Conservation (phyloP, 2,113 vertebrate genomes). For the Coracopsis vasa region DNA sequence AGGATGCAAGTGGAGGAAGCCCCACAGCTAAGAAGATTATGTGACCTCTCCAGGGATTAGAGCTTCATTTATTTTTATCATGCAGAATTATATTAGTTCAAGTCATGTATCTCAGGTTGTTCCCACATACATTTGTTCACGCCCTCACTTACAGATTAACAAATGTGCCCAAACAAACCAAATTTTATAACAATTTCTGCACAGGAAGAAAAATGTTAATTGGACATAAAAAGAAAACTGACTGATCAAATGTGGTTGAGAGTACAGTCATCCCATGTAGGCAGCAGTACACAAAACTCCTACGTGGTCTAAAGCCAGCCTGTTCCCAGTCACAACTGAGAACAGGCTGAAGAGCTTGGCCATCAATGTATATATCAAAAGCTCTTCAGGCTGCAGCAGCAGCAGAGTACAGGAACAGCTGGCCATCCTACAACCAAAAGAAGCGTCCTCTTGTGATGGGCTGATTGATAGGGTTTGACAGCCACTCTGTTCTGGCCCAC, state of each 20-base stretch:
- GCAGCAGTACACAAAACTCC: background rate
- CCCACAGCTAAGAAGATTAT: background rate
- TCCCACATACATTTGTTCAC: background rate
- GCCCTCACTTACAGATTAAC: background rate
- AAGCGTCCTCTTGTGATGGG: background rate
- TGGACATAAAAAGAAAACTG: background rate
- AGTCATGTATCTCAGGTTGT: rapidly evolving
- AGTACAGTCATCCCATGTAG: background rate
- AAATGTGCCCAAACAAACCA: background rate
- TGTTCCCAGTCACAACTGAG: background rate
- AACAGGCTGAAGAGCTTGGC: background rate
- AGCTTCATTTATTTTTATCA: background rate
- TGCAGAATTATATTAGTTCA: background rate
- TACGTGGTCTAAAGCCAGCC: background rate
- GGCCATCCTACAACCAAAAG: background rate
- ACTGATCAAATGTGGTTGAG: background rate
- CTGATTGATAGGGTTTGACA: background rate
- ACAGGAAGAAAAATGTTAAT: background rate
- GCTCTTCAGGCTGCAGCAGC: background rate
- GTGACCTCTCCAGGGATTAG: rapidly evolving
- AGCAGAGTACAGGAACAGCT: background rate
- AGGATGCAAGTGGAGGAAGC: background rate
- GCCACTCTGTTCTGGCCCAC: background rate
- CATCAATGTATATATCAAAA: background rate
- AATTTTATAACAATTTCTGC: background rate